Evolutionary conservation across 1,140 invertebrate genomes (phyloP), one percentile per base, ranked within the genome.

Genomic region (Papilio aristodemus): DNA sequence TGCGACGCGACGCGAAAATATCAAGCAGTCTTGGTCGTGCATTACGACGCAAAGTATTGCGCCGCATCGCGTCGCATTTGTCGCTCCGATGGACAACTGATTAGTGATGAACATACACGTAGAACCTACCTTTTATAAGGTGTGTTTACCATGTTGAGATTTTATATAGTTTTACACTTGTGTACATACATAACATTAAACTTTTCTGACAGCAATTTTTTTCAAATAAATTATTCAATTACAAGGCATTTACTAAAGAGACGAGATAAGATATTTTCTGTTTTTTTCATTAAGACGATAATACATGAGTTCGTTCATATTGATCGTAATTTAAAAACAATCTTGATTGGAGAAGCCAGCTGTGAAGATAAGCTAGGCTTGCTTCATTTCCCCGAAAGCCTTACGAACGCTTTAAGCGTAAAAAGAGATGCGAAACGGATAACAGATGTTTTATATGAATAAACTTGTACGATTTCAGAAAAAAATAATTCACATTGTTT

Each of bases 401-500:
- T 67, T 82, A 79, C 67, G 73, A 84, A 74, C 75, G 75, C 68
- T 59, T 76, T 72, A 74, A 73, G 64, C 70, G 77, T 79, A 83
- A 86, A 84, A 80, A 80, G 70, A 78, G 72, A 79, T 74, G 68
- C 60, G 73, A 72, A 70, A 69, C 76, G 78, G 78, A 83, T 76
- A 79, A 50, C 83, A 83, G 77, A 84, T 85, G 79, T 83, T 72
- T 25, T 74, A 71, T 62, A 69, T 73, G 70, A 77, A 79, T 73
- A 79, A 82, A 83, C 59, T 77, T 77, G 69, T 74, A 78, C 76
- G 74, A 69, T 64, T 67, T 50, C 69, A 74, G 71, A 82, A 81
- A 82, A 80, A 83, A 50, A n/a, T n/a, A 50, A 50, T 2, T 4
- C 17, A 13, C 7, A 14, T 43, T 43, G 6, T 43, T 46, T 9